Evolutionary conservation across 30 jellyfish, hydroid and myxozoan species (phyloP), one percentile per base, ranked within the genome.

Genomic region (Cassiopea andromeda): DNA sequence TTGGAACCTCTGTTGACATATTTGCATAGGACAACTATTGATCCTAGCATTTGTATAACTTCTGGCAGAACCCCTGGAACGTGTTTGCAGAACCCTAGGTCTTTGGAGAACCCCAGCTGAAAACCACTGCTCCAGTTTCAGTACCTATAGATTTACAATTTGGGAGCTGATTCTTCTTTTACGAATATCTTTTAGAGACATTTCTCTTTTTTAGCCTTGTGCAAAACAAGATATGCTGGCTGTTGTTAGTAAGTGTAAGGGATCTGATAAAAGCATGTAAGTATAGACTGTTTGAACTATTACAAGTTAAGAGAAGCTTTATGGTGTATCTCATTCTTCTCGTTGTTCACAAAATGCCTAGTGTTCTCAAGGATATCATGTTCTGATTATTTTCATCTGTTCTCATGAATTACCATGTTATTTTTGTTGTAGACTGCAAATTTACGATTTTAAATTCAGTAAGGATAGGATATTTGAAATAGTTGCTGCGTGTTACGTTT

Each of bases 191-290:
- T 27, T 27, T 27, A 6, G 12, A 54, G 49, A 6, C 12, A 19
- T n/a, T 1, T 54, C 27, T 54, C 2, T 60, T 84, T 50, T 49
- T 1, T 46, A 87, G 94, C 87, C 90, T 50, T 77, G 75, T 69
- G 88, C 87, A 27, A 87, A 27, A 10, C 88, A 77, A 57, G 86
- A 78, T 48, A 69, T 64, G 5, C 46, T 87, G 48, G 94, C 86
- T 17, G 59, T 78, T 19, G 86, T 70, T 6, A 87, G 94, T 89
- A 87, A 87, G 68, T 77, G 68, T 1, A 77, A 87, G 49, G 94
- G 94, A 27, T 77, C 89, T 18, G 94, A 87, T 70, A 48, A 48
- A 57, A 77, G 90, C 82, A 15, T 87, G 94, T 87, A 60, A 87
- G 94, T 86, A 46, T 54, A 54, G 7, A 3, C 12, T 10, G 12